Conservation (phyloP, 2,113 vertebrate species). For the Burhinus oedicnemus region DNA sequence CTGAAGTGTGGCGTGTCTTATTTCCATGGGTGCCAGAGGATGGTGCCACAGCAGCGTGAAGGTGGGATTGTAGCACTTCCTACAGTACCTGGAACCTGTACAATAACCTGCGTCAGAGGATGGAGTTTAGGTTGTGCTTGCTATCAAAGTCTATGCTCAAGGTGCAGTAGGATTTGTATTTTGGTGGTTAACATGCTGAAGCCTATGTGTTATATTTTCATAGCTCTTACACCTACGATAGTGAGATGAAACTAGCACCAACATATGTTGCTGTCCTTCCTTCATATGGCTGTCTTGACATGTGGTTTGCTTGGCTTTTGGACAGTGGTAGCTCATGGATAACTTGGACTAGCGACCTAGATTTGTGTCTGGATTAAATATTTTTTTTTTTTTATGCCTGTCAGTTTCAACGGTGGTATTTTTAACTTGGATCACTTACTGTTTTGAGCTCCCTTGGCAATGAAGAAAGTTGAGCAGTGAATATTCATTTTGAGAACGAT, state of each 20-base stretch:
- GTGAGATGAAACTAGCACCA: background rate
- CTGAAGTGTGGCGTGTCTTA: background rate
- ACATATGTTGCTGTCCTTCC: background rate
- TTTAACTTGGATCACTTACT: conserved; percentile 21
- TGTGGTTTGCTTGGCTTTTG: background rate
- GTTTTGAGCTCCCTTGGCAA: conserved; percentile 27
- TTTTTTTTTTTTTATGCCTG: background rate
- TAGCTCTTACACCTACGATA: background rate
- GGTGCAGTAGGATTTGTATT: background rate
- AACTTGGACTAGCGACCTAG: background rate
- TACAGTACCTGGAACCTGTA: background rate
- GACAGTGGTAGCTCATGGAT: background rate
- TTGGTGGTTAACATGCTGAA: background rate
- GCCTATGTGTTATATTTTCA: fast-evolving
- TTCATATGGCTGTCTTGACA: background rate
- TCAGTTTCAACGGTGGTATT: conserved; percentile 8
- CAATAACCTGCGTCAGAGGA: background rate
- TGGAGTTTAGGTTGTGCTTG: background rate
- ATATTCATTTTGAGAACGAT: background rate
- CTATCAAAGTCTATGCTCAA: background rate
- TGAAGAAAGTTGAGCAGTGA: conserved; percentile 10
- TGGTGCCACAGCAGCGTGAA: fast-evolving
- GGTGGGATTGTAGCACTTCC: background rate
- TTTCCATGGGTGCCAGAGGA: background rate
- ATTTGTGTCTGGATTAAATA: background rate